Percentiles rank a stretch among this genome's conserved stretches.
These are phyloP conservation scores for Sarcophaga rosellei DNA, from an alignment of 2,888 invertebrate genomes.

Conservation along the genomic window DNA sequence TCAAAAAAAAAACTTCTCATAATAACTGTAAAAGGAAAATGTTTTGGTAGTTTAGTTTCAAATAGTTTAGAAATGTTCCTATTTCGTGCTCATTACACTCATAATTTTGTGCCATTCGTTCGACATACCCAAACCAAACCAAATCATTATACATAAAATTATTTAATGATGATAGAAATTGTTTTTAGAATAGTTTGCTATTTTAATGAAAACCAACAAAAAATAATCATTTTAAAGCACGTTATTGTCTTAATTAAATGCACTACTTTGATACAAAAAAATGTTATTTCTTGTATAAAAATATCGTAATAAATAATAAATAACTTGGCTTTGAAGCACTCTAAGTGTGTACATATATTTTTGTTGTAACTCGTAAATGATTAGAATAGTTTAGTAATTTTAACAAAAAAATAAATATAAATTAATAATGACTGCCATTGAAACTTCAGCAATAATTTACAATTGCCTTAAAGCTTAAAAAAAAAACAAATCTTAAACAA, in stretches of 20 bases:
- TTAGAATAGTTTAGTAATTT: neutral
- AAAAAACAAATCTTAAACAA: neutral
- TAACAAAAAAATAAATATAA: too few species aligned
- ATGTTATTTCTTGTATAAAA: neutral
- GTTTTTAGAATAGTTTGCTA: conserved; percentile 44
- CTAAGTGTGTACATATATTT: neutral
- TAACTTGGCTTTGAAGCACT: conserved; percentile 25
- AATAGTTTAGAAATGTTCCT: conserved; percentile 44
- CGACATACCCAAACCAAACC: neutral
- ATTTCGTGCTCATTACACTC: conserved; percentile 11
- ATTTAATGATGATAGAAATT: conserved; percentile 11
- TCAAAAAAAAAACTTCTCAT: neutral
- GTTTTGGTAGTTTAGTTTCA: conserved; percentile 40
- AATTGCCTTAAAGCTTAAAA: neutral
- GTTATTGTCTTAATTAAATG: conserved; percentile 55
- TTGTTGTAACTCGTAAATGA: neutral
- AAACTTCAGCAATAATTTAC: neutral
- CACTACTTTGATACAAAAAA: conserved; percentile 36
- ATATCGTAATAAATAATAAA: too few species aligned
- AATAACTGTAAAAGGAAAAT: conserved; percentile 13
- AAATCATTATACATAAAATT: neutral
- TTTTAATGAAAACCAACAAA: conserved; percentile 46
- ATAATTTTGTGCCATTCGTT: neutral
- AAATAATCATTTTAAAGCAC: conserved; percentile 39
- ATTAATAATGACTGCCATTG: neutral